Evolutionary conservation across 2,113 vertebrate species (phyloP).

Genomic region (Physeter macrocephalus): DNA sequence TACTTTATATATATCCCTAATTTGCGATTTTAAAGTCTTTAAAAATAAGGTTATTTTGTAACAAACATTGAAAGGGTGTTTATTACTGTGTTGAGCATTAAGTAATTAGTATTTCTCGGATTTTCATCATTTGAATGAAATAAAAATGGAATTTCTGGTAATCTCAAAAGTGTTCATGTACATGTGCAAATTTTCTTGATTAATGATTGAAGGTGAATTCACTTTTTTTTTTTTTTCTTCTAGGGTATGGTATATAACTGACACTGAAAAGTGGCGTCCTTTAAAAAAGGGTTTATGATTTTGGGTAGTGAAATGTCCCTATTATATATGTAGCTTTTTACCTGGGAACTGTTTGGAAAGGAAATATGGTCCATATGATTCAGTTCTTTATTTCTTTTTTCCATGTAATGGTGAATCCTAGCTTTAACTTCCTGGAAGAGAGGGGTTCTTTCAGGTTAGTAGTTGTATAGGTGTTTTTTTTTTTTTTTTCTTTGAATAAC

Average conservation of each 20-base stretch:
- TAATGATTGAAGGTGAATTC: background rate
- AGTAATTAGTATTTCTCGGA: background rate
- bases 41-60: constrained; percentile 32
- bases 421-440: background rate
- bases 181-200: constrained; percentile 1
- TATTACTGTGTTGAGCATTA: background rate
- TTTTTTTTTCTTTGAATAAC: background rate
- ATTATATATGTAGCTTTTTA: background rate
- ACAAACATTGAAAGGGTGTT: background rate
- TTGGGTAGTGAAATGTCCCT: background rate
- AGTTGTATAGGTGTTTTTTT: background rate
- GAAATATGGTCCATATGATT: background rate
- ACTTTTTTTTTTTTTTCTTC: background rate
- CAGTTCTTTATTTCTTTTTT: background rate
- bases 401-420: background rate
- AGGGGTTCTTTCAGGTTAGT: background rate
- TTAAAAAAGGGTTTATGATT: background rate
- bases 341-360: background rate
- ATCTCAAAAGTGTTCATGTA: background rate
- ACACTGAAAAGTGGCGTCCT: background rate
- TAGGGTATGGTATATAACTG: background rate
- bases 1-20: background rate
- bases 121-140: constrained; percentile 18
- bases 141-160: background rate
- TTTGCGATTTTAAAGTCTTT: background rate